Evolutionary conservation across 1,140 invertebrate species (phyloP).

Genomic region (Drosophila pallidifrons): DNA sequence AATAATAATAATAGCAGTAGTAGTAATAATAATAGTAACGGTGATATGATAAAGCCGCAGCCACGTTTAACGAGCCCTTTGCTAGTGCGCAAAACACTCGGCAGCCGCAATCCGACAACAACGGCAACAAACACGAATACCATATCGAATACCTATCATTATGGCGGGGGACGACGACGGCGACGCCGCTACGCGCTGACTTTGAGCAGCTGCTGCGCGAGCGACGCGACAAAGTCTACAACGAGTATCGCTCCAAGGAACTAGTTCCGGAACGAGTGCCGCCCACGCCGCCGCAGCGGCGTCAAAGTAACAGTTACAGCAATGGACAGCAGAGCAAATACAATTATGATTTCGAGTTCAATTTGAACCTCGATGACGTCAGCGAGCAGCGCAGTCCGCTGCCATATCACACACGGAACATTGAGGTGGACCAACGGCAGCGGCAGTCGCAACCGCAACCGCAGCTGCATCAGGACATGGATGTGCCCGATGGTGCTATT

Average conservation of each 20-base stretch:
- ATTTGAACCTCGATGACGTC: constrained; percentile 69
- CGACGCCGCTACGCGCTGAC: constrained; percentile 63
- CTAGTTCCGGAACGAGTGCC: constrained; percentile 49
- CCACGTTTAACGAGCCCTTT: constrained; percentile 84
- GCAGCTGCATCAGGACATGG: constrained; percentile 44
- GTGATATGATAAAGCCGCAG: constrained; percentile 81
- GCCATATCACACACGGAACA: constrained; percentile 58
- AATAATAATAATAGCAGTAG: constrained; percentile 46
- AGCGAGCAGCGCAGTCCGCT: constrained; percentile 57
- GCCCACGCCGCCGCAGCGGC: constrained; percentile 66
- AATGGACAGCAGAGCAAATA: constrained; percentile 55
- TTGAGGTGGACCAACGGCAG: constrained; percentile 53
- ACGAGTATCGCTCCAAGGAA: constrained; percentile 59
- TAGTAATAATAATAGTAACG: constrained; percentile 23
- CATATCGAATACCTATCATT: constrained; percentile 82
- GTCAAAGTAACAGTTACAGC: not conserved
- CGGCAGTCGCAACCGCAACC: constrained; percentile 26
- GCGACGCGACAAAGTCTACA: constrained; percentile 80
- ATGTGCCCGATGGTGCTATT: constrained; percentile 71
- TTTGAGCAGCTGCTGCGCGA: constrained; percentile 83
- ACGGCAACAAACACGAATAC: constrained; percentile 47
- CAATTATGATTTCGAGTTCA: constrained; percentile 80
- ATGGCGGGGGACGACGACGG: constrained; percentile 40
- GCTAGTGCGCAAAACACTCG: constrained; percentile 83
- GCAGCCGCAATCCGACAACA: constrained; percentile 50